Conservation (phyloP, 2,113 vertebrate species). For the Aegithalos caudatus region DNA sequence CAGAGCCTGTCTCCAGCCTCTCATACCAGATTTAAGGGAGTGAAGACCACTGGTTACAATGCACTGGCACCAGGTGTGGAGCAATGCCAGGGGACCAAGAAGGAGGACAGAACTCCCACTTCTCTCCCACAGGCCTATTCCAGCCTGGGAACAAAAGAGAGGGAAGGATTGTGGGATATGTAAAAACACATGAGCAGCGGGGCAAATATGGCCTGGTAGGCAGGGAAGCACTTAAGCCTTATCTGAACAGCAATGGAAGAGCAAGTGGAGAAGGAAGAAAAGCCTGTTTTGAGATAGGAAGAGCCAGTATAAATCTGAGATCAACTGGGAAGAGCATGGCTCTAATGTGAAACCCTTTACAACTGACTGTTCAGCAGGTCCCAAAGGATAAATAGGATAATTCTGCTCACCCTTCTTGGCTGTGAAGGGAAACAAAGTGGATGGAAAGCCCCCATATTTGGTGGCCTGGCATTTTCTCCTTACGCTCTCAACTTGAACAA, state of each 20-base stretch:
- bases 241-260: background rate
- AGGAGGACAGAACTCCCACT: background rate
- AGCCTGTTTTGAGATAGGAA: background rate
- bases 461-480: background rate
- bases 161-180: background rate
- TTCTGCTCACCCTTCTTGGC: background rate
- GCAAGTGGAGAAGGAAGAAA: background rate
- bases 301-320: background rate
- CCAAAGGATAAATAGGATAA: background rate
- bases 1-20: background rate
- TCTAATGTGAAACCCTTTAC: background rate
- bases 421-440: background rate
- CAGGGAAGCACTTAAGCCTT: background rate
- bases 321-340: background rate
- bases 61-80: background rate
- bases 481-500: rapidly evolving
- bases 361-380: background rate
- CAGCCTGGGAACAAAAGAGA: background rate
- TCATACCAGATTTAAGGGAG: rapidly evolving
- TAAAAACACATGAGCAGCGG: background rate
- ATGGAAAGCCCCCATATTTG: background rate
- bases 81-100: background rate
- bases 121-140: background rate
- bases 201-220: background rate
- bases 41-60: background rate